Evolutionary conservation across 1,140 invertebrate species (phyloP).

Genomic region (Streblospio benedicti): DNA sequence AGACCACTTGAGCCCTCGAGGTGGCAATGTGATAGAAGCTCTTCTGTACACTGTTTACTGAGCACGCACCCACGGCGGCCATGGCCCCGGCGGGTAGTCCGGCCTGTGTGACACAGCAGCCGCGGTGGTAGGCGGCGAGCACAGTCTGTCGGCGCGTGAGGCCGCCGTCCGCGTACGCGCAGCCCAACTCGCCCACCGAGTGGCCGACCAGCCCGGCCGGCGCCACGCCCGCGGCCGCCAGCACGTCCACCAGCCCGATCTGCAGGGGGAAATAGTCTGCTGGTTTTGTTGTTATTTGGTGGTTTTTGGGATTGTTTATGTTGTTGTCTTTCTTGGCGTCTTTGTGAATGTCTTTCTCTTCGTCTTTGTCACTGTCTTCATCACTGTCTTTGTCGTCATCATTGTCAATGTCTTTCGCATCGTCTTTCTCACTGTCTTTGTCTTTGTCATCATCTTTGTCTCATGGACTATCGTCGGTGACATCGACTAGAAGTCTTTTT

Average conservation of each 20-base stretch:
- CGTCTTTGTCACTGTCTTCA: too few species aligned
- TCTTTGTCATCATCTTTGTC: too few species aligned
- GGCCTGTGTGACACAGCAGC: constrained; percentile 71
- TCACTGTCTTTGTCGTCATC: too few species aligned
- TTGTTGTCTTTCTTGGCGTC: too few species aligned
- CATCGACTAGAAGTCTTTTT: too few species aligned
- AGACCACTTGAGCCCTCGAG: too few species aligned
- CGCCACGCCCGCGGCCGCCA: constrained; percentile 65
- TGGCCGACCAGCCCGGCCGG: constrained; percentile 92
- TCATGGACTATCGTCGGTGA: too few species aligned
- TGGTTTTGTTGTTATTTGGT: too few species aligned
- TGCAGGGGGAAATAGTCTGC: constrained; percentile 42
- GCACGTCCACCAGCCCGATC: constrained; percentile 77
- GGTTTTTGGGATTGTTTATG: too few species aligned
- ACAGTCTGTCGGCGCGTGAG: constrained; percentile 86
- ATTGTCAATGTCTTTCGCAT: too few species aligned
- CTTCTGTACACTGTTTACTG: constrained; percentile 18
- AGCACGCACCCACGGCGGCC: constrained; percentile 74
- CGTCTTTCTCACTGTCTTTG: too few species aligned
- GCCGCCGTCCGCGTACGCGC: constrained; percentile 90
- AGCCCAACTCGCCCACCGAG: constrained; percentile 66
- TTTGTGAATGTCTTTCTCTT: too few species aligned
- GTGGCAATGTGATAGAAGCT: not conserved
- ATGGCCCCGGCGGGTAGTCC: constrained; percentile 65
- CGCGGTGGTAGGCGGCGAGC: constrained; percentile 82